Conservation (phyloP, 1,140 invertebrate genomes). For the Scaptomyza graminum region DNA sequence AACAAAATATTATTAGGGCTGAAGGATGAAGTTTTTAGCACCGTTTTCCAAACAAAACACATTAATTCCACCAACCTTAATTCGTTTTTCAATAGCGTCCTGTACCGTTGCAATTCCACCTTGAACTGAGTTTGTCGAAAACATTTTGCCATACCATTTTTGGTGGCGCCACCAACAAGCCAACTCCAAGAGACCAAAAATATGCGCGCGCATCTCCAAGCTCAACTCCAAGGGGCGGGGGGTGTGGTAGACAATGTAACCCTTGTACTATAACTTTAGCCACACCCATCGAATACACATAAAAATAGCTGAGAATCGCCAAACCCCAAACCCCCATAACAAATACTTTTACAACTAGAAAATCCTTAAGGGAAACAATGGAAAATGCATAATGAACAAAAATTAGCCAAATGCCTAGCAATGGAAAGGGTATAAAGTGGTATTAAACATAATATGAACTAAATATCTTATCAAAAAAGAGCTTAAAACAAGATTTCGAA, state of each 20-base stretch:
- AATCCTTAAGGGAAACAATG: background rate
- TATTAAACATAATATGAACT: no score
- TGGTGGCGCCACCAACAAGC: slow-evolving; percentile 1
- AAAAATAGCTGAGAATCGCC: background rate
- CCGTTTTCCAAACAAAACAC: slow-evolving; percentile 6
- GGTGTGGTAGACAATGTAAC: slow-evolving; percentile 19
- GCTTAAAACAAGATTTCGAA: no score
- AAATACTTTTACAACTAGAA: background rate
- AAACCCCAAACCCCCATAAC: no score
- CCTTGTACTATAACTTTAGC: slow-evolving; percentile 36
- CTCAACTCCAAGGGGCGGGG: background rate
- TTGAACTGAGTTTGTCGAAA: slow-evolving; percentile 54
- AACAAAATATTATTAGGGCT: no score
- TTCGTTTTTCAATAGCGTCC: slow-evolving; percentile 54
- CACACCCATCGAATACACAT: slow-evolving; percentile 59
- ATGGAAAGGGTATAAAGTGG: no score
- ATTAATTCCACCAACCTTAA: slow-evolving; percentile 49
- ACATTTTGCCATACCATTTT: slow-evolving; percentile 41
- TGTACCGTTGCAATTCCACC: slow-evolving; percentile 53
- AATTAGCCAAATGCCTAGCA: no score
- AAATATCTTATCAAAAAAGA: no score
- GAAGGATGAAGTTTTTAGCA: no score
- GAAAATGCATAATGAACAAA: background rate
- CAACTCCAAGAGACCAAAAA: slow-evolving; percentile 8
- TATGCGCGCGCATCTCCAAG: slow-evolving; percentile 56